Conservation (phyloP, 2,797 vertebrate genomes). For the Sparidentex hasta region DNA sequence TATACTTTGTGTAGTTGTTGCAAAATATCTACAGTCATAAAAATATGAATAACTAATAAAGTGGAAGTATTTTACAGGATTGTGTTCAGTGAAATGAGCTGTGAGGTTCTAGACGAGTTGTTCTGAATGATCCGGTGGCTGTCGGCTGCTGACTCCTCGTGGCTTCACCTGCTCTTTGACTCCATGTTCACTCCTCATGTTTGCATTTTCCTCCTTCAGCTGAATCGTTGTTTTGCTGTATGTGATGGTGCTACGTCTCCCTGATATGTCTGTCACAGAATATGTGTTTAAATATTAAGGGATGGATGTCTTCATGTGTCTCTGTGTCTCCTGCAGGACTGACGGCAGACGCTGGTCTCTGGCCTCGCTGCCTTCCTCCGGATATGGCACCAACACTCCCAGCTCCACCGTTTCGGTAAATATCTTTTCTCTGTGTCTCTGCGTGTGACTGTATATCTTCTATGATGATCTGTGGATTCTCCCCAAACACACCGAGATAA, state of each 20-base stretch:
- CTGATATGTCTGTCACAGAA: background rate
- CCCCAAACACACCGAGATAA: background rate
- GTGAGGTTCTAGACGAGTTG: no score
- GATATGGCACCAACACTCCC: constrained; percentile 98
- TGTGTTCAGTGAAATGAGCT: no score
- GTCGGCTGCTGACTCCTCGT: background rate
- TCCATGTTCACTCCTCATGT: background rate
- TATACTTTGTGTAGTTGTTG: no score
- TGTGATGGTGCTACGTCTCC: background rate
- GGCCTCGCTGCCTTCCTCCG: constrained; percentile 96
- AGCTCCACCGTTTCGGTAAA: constrained; percentile 98
- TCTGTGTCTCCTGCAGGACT: constrained; percentile 81
- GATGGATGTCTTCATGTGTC: background rate
- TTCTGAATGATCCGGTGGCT: background rate
- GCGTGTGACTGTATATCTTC: background rate
- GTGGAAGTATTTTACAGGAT: no score
- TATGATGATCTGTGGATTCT: background rate
- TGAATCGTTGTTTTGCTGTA: background rate
- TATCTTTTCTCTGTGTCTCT: constrained; percentile 37
- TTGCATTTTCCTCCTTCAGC: constrained; percentile 16
- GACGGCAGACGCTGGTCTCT: constrained; percentile 98
- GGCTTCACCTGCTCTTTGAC: constrained; percentile 3
- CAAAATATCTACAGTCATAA: no score
- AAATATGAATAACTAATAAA: no score
- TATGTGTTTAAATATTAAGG: background rate